Conservation (phyloP, 1,140 invertebrate species). For the Campodea augens region DNA sequence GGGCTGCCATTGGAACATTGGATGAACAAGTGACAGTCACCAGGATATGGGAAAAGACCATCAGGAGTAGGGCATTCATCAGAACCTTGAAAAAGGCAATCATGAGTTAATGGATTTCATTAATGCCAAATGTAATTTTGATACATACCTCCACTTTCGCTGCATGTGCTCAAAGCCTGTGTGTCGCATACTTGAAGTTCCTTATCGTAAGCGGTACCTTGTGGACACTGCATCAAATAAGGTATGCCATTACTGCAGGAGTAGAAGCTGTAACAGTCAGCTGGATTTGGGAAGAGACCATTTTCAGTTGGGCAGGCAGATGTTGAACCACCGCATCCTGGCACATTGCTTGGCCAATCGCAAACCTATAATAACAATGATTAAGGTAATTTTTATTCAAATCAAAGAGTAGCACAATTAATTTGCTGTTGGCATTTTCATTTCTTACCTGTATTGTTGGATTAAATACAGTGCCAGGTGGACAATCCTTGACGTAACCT, state of each 20-base stretch:
- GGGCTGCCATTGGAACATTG: background rate
- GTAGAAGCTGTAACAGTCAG: background rate
- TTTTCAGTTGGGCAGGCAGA: background rate
- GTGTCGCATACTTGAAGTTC: background rate
- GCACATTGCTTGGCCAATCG: slow-evolving; percentile 11
- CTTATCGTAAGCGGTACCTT: background rate
- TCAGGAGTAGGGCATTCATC: background rate
- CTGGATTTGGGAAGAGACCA: background rate
- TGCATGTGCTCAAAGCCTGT: no score
- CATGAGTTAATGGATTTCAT: no score
- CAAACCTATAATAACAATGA: slow-evolving; percentile 17
- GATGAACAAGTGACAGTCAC: background rate
- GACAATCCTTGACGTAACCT: background rate
- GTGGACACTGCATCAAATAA: background rate
- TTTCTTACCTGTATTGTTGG: no score
- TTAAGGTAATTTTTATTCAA: no score
- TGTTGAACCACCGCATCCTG: background rate
- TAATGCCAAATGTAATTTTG: no score
- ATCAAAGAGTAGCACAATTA: no score
- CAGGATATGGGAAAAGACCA: background rate
- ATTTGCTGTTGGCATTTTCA: no score
- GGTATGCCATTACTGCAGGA: background rate
- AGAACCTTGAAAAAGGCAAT: no score
- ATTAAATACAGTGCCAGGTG: no score
- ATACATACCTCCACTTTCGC: no score